phyloP scores from a whole-genome alignment of 2,797 vertebrate species.

The Paratrypauchen microcephalus region DNA sequence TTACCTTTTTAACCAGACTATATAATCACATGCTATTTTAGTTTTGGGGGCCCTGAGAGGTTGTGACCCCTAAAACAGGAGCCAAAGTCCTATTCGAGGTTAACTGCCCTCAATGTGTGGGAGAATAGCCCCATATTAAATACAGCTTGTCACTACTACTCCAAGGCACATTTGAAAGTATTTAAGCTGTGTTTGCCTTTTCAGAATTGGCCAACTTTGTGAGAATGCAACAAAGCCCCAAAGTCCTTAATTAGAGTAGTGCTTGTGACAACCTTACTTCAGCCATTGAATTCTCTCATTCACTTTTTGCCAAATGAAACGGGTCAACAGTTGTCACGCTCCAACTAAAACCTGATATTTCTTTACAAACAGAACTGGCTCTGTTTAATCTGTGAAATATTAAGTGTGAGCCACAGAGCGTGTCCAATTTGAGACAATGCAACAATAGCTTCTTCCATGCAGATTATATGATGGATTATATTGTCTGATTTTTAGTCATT shows the following conservation, averaged over 20 bases:
- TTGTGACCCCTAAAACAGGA: constrained; percentile 78
- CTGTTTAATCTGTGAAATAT: constrained; percentile 43
- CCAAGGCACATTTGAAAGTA: constrained; percentile 73
- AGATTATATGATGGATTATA: constrained; percentile 49
- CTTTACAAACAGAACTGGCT: constrained; percentile 42
- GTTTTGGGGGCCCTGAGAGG: constrained; percentile 57
- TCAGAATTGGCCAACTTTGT: constrained; percentile 41
- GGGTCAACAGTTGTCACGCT: constrained; percentile 39
- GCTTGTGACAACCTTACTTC: constrained; percentile 47
- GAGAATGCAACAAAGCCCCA: constrained; percentile 48
- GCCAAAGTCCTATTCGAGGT: constrained; percentile 68
- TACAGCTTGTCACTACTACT: constrained; percentile 72
- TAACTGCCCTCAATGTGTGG: constrained; percentile 73
- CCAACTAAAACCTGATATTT: constrained; percentile 55
- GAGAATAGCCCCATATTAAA: constrained; percentile 74
- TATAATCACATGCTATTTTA: constrained; percentile 79
- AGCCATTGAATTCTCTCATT: constrained; percentile 18
- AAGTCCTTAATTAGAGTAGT: constrained; percentile 59
- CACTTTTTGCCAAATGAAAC: constrained; percentile 38
- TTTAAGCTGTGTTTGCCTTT: constrained; percentile 68
- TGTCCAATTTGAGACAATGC: constrained; percentile 39
- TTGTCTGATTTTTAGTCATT: constrained; percentile 38
- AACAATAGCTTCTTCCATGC: constrained; percentile 49
- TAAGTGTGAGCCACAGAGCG: constrained; percentile 47
- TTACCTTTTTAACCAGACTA: constrained; percentile 71